Evolutionary conservation across 92 coral and sea anemone species (phyloP).

Genomic region (Scolanthus callimorphus): DNA sequence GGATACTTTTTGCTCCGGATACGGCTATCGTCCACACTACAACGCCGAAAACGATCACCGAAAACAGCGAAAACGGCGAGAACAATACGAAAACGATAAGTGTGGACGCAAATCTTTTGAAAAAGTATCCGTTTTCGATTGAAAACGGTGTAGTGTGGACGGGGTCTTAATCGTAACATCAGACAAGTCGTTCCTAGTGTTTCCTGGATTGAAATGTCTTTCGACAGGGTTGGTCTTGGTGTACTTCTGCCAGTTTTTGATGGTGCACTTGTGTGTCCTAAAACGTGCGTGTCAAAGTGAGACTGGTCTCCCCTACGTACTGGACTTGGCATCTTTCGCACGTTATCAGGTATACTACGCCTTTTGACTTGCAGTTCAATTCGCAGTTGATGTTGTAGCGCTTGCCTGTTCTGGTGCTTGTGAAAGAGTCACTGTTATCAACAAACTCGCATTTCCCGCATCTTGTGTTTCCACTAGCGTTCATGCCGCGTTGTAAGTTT

Average conservation of each 20-base stretch:
- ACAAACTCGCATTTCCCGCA: not conserved
- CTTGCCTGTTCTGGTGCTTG: too few relatives aligned
- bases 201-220: not conserved
- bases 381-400: not conserved
- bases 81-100: too few relatives aligned
- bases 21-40: too few relatives aligned
- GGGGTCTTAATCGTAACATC: not conserved
- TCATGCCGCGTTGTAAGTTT: not conserved
- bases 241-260: not conserved
- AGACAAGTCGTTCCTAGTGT: not conserved
- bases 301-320: not conserved
- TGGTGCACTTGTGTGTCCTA: not conserved
- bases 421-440: not conserved
- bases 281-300: not conserved
- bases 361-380: not conserved
- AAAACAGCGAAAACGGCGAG: too few relatives aligned
- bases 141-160: too few relatives aligned
- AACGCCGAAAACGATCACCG: too few relatives aligned
- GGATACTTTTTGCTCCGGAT: too few relatives aligned
- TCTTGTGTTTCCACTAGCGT: not conserved
- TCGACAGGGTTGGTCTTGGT: not conserved
- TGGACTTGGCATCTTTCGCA: not conserved
- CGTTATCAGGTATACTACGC: not conserved
- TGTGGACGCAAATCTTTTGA: too few relatives aligned
- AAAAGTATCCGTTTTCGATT: too few relatives aligned